These are phyloP conservation scores for Andrena bicolor DNA, from an alignment of 2,888 invertebrate genomes.

Conservation along the genomic window DNA sequence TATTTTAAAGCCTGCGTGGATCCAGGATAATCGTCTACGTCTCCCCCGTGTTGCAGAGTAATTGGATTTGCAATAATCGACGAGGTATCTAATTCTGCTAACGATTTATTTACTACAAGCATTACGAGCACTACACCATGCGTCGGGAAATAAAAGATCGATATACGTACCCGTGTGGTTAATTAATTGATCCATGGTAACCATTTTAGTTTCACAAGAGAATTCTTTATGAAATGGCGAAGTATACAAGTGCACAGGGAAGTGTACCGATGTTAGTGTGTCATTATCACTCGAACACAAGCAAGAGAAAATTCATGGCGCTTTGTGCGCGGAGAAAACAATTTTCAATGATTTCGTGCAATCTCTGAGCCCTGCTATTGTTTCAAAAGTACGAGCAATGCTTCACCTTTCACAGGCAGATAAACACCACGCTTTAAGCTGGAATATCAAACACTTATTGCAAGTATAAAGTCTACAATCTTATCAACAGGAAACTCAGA, in stretches of 20 bases:
- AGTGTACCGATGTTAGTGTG: neutral
- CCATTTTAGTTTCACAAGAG: neutral
- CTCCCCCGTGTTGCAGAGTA: neutral
- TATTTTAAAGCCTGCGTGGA: neutral
- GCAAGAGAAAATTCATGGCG: neutral
- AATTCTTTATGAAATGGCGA: neutral
- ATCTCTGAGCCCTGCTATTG: neutral
- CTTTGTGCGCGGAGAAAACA: neutral
- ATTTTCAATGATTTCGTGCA: neutral
- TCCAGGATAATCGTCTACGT: neutral
- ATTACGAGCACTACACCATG: neutral
- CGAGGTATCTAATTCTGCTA: slow-evolving; percentile 5
- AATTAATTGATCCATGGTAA: neutral
- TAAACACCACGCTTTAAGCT: slow-evolving; percentile 28
- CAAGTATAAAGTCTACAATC: slow-evolving; percentile 55
- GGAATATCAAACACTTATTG: slow-evolving; percentile 31
- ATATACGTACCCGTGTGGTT: slow-evolving; percentile 27
- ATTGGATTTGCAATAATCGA: too few species aligned
- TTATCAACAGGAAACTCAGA: slow-evolving; percentile 63
- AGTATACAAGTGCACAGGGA: neutral
- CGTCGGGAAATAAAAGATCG: neutral
- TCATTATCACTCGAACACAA: neutral
- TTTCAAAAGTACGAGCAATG: neutral
- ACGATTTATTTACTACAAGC: neutral
- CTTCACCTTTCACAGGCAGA: slow-evolving; percentile 12